Percentiles rank a stretch among this genome's conserved stretches.
Conservation (phyloP, 2,797 vertebrate genomes). For the Rhynchonycteris naso region DNA sequence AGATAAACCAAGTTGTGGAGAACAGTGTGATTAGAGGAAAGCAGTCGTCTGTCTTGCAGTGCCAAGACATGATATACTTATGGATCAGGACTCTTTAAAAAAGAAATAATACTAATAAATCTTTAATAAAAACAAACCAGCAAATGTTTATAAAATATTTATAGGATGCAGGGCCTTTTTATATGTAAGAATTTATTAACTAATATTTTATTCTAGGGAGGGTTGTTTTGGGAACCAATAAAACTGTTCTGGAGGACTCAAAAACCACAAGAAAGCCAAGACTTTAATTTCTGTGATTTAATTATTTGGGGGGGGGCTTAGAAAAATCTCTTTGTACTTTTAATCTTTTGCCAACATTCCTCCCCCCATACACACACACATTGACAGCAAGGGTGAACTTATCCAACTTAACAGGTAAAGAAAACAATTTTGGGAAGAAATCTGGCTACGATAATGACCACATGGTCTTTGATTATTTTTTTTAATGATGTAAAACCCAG, state of each 20-base stretch:
- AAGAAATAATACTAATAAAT: not conserved
- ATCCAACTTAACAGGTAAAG: not conserved
- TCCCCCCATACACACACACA: too few relatives aligned
- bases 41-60: not conserved
- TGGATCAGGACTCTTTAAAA: not conserved
- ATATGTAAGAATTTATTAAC: slow-evolving; percentile 24
- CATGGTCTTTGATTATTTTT: not conserved
- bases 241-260: slow-evolving; percentile 39
- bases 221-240: slow-evolving; percentile 44
- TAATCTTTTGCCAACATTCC: not conserved
- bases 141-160: slow-evolving; percentile 27
- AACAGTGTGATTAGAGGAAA: not conserved
- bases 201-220: slow-evolving; percentile 17
- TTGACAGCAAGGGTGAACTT: not conserved
- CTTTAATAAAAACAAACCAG: not conserved
- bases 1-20: not conserved
- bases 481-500: not conserved
- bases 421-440: not conserved
- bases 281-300: slow-evolving; percentile 49
- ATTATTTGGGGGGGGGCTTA: not conserved
- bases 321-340: not conserved
- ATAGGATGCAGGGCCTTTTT: not conserved
- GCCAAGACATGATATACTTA: not conserved
- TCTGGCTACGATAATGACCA: not conserved
- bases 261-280: not conserved